Percentiles rank a stretch among this genome's conserved stretches.
These are phyloP conservation scores for Clarias laeviceps DNA, from an alignment of 2,797 vertebrate genomes.

Conservation along the genomic window DNA sequence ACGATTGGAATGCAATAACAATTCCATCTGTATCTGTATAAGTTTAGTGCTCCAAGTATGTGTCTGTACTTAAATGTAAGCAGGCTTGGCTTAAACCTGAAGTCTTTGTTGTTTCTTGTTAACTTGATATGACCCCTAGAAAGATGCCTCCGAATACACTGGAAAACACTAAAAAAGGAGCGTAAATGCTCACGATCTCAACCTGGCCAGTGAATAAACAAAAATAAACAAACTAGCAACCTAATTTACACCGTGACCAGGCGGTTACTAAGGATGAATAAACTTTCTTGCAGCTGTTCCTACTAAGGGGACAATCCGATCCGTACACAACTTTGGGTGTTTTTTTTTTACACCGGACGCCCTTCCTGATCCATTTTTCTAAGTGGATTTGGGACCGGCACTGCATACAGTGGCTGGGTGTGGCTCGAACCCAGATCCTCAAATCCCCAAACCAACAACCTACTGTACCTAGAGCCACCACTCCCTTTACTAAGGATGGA, in stretches of 20 bases:
- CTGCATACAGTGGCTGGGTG: too few relatives aligned
- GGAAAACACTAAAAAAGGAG: neutral
- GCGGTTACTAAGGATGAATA: neutral
- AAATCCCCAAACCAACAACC: too few relatives aligned
- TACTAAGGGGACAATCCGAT: too few relatives aligned
- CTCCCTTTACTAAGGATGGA: too few relatives aligned
- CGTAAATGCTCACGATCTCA: neutral
- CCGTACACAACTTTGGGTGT: too few relatives aligned
- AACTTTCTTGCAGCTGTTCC: too few relatives aligned
- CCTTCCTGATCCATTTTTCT: too few relatives aligned
- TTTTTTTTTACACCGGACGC: too few relatives aligned
- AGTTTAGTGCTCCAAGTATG: neutral
- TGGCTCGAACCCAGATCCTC: too few relatives aligned
- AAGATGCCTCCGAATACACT: neutral
- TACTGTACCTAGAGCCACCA: too few relatives aligned
- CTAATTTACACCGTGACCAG: neutral
- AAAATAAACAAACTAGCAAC: neutral
- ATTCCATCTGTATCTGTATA: neutral
- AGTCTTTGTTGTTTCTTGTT: neutral
- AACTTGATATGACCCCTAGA: neutral
- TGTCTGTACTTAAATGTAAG: neutral
- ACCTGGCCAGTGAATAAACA: neutral
- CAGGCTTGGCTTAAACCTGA: neutral
- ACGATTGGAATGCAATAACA: neutral
- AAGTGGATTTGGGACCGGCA: too few relatives aligned